These are phyloP conservation scores for Danio albolineatus DNA, from an alignment of 2,797 vertebrate genomes.

Conservation along the genomic window DNA sequence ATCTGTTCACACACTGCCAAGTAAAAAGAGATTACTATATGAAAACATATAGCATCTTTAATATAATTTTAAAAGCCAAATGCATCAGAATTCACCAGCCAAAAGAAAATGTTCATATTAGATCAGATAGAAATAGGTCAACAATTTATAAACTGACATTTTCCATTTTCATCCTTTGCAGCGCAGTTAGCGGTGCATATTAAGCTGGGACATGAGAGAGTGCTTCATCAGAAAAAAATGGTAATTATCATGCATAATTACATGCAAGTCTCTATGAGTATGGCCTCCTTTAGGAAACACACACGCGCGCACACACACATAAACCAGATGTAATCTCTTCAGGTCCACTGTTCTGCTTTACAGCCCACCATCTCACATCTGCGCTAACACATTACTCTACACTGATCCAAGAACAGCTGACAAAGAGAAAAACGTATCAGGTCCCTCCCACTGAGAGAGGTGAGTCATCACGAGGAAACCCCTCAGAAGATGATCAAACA, in stretches of 20 bases:
- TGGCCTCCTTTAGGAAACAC: background rate
- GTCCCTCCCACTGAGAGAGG: constrained; percentile 46
- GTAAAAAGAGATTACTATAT: too few species aligned
- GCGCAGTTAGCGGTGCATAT: background rate
- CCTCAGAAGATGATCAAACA: constrained; percentile 46
- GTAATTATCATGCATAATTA: constrained; percentile 5
- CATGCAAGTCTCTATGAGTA: background rate
- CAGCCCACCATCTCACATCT: constrained; percentile 17
- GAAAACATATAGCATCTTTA: too few species aligned
- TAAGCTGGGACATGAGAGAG: background rate
- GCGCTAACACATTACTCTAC: constrained; percentile 9
- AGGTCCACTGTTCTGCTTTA: constrained; percentile 12
- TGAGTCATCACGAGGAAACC: constrained; percentile 56
- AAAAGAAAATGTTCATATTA: background rate
- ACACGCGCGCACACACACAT: background rate
- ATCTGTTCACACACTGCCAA: too few species aligned
- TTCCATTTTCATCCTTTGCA: background rate
- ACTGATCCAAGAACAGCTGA: constrained; percentile 44
- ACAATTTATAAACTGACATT: background rate
- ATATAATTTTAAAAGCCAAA: background rate
- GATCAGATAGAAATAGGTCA: background rate
- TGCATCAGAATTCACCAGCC: background rate
- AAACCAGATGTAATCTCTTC: constrained; percentile 1
- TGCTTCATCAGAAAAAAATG: background rate
- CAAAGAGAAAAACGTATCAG: constrained; percentile 28